A percentile compares a stretch with the other conserved stretches of the same genome.
phyloP scores from a whole-genome alignment of 2,888 invertebrate species.

The Philonicus albiceps region DNA sequence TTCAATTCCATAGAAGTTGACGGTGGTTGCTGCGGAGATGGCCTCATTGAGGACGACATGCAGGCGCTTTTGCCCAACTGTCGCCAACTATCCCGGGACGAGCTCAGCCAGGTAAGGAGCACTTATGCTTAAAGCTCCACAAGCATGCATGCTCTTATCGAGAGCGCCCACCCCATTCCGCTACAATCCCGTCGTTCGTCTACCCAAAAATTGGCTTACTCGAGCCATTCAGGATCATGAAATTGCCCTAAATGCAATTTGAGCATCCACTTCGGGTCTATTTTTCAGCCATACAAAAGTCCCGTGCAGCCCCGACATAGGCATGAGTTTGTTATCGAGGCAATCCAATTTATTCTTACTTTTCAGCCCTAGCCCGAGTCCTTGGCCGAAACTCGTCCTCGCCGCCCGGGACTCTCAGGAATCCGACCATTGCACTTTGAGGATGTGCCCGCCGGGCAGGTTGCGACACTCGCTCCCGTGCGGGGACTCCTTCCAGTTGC shows the following conservation, averaged over 20 bases:
- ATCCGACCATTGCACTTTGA: not conserved
- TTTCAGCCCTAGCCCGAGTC: not conserved
- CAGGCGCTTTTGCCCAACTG: constrained; percentile 61
- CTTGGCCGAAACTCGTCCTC: not conserved
- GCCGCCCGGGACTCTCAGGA: not conserved
- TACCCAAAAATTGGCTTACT: constrained; percentile 21
- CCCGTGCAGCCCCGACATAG: not conserved
- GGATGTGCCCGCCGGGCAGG: not conserved
- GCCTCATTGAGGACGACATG: constrained; percentile 61
- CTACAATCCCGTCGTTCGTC: not conserved
- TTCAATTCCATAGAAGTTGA: constrained; percentile 58
- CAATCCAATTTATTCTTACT: constrained; percentile 45
- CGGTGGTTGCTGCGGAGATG: constrained; percentile 56
- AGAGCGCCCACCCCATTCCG: not conserved
- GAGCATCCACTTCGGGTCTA: constrained; percentile 45
- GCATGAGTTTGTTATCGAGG: constrained; percentile 45
- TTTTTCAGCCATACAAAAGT: constrained; percentile 17
- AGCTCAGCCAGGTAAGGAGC: constrained; percentile 62
- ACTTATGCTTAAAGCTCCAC: not conserved
- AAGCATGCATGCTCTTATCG: not conserved
- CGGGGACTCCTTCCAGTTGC: not conserved
- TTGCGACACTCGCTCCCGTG: not conserved
- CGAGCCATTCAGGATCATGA: constrained; percentile 31
- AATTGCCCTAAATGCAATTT: constrained; percentile 48
- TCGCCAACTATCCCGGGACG: constrained; percentile 60